Percentiles rank a stretch among this genome's conserved stretches.
These are phyloP conservation scores for Eretmocerus hayati DNA, from an alignment of 2,888 invertebrate species.

Conservation along the genomic window DNA sequence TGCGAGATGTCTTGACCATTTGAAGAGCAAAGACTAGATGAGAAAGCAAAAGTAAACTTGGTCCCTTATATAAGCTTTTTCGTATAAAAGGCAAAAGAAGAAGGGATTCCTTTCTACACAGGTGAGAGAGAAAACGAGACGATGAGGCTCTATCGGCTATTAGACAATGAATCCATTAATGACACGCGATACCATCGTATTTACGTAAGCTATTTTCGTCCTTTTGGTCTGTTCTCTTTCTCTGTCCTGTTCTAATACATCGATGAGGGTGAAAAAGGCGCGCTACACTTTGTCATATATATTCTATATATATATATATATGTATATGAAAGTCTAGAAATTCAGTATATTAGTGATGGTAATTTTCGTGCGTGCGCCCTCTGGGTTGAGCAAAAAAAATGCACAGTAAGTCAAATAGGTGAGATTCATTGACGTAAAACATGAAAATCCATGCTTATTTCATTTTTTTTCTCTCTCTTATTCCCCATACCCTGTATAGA, in stretches of 20 bases:
- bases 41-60: background rate
- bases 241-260: too few species aligned
- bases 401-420: too few species aligned
- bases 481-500: too few species aligned
- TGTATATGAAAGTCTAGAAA: background rate
- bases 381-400: too few species aligned
- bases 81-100: too few species aligned
- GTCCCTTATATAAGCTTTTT: conserved; percentile 4
- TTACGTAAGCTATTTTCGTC: background rate
- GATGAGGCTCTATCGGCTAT: background rate
- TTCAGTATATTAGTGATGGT: background rate
- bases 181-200: conserved; percentile 29
- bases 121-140: conserved; percentile 6
- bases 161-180: conserved; percentile 33
- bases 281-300: too few species aligned
- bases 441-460: too few species aligned
- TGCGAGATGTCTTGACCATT: background rate
- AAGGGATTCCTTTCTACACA: background rate
- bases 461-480: too few species aligned
- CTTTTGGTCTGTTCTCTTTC: background rate
- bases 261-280: too few species aligned
- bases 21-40: background rate
- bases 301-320: background rate
- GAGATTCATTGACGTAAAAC: too few species aligned
- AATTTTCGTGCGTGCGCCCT: too few species aligned